Evolutionary conservation across 2,888 invertebrate genomes (phyloP), one percentile per base, ranked within the genome.

Genomic region (Oligia fasciuncula): DNA sequence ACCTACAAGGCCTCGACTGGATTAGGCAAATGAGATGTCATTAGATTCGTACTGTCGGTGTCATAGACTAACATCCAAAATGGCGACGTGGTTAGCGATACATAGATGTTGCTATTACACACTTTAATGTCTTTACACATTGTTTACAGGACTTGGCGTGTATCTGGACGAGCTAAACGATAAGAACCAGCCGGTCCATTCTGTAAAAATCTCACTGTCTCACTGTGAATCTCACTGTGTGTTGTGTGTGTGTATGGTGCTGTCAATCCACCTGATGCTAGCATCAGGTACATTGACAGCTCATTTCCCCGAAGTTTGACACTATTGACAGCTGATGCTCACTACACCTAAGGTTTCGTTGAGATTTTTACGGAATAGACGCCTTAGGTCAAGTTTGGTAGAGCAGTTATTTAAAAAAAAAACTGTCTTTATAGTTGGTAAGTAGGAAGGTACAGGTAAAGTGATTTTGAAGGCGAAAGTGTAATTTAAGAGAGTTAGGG

Each of bases 11-110:
- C 62, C 68, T 77, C 40, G 46, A 40, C 46, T 73, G 67, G 83
- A 83, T 86, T 83, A 84, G 78, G 84, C 78, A 83, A 86, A 85
- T 85, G 78, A 83, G 78, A 71, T 72, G 83, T 72, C 87, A 83
- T 83, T 85, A 85, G 60, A 78, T 71, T 83, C 78, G 71, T 78
- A 86, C 51, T 86, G 76, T 83, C 76, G 51, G 51, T 66, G 77
- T 83, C 78, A 76, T 73, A 73, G 70, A 46, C 73, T 73, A 83
- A 73, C 69, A 69, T 65, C 40, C 54, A 70, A 78, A 78, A 85
- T 85, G 76, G 75, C 73, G 75, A 11, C 57, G 73, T 29, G 35
- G 49, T 80, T 67, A 51, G 71, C 57, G 51, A 23, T n/a, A 40
- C 60, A 71, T 80, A 63, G 23, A 71, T 49, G 66, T 73, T 40